Evolutionary conservation across 2,888 invertebrate genomes (phyloP), one percentile per base, ranked within the genome.

Genomic region (Synergus japonicus): DNA sequence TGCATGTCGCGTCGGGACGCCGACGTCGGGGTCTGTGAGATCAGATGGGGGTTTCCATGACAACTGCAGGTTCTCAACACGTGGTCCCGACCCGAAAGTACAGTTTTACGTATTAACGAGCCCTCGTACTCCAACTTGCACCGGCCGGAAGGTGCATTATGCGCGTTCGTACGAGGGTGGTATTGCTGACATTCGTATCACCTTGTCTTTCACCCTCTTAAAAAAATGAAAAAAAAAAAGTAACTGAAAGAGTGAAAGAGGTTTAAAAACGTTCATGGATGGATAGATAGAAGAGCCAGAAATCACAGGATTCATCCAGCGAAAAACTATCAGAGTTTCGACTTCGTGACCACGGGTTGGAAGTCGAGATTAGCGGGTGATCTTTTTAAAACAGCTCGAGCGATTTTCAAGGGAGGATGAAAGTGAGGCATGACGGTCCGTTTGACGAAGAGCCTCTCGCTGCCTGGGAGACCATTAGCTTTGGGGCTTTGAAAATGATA

Each of bases 1-100:
- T 73, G 15, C 54, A 54, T 73, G 22, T 49, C 37, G 76, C 44
- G 65, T 65, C 76, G 73, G 64, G 76, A 79, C 83, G 83, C 77
- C 69, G 76, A 41, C 82, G 77, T 77, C 85, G 79, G 79, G 80
- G 89, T 84, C 88, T 86, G 88, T 85, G 86, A 84, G 85, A 83
- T 84, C 85, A 79, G 87, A 86, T 83, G 89, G 91, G 91, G 88
- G 91, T 91, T 91, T 87, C 91, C 86, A 91, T 91, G 91, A 85
- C 84, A 85, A 91, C 89, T 84, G 88, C 83, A 87, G 91, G 91
- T 91, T 91, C 91, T 91, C 91, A 89, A 90, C 91, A 91, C 91
- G 91, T 91, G 91, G 91, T 90, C 87, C 88, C 82, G 73, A 85
- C 64, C 80, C 82, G 85, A 86, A 82, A 84, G 85, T 88, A 82